These are phyloP conservation scores for Pimpla rufipes DNA, from an alignment of 2,888 invertebrate species.

Conservation along the genomic window DNA sequence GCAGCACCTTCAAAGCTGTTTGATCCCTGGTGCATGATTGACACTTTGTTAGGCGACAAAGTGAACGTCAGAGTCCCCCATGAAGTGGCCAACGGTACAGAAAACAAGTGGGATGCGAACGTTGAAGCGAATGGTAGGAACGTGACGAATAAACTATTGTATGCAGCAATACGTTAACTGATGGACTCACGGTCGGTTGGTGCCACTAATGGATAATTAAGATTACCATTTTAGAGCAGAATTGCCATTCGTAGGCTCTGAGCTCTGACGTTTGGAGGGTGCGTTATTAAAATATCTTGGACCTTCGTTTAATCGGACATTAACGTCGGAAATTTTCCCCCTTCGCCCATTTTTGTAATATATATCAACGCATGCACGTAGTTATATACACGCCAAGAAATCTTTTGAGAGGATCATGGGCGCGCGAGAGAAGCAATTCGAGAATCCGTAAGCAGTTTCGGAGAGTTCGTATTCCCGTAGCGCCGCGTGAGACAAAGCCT, in stretches of 20 bases:
- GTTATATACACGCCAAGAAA: slow-evolving; percentile 36
- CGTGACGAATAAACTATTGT: background rate
- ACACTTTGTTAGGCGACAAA: background rate
- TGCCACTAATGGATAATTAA: background rate
- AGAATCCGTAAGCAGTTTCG: slow-evolving; percentile 64
- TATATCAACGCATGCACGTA: background rate
- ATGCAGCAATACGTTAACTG: background rate
- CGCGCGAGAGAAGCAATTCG: slow-evolving; percentile 49
- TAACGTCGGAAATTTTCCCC: background rate
- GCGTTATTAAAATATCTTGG: background rate
- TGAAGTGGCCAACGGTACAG: no score
- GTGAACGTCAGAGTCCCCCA: no score
- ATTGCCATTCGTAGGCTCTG: background rate
- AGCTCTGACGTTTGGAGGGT: no score
- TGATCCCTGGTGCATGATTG: background rate
- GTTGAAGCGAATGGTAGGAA: background rate
- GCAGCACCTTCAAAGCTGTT: background rate
- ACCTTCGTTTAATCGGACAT: background rate
- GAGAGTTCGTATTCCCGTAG: slow-evolving; percentile 58
- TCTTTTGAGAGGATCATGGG: slow-evolving; percentile 66
- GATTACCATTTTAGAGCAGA: background rate
- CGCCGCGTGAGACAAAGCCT: slow-evolving; percentile 70
- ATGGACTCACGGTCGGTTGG: background rate
- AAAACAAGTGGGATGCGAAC: background rate
- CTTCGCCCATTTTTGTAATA: background rate